These are phyloP conservation scores for Brachionichthys hirsutus DNA, from an alignment of 2,113 vertebrate species.

Conservation along the genomic window DNA sequence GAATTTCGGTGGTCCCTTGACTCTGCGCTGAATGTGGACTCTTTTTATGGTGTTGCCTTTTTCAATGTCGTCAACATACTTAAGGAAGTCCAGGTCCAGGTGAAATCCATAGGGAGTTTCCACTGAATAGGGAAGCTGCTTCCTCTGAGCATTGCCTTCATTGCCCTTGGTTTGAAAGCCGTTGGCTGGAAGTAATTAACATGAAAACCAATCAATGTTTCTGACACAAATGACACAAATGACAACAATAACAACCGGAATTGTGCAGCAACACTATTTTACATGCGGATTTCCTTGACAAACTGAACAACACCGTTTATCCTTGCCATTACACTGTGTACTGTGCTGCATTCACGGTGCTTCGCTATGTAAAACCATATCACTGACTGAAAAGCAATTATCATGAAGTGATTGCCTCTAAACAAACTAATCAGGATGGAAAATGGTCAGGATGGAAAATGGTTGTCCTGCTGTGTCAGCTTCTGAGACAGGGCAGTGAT, in stretches of 20 bases:
- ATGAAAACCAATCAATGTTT: conserved; percentile 19
- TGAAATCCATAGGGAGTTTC: conserved; percentile 98
- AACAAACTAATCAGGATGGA: conserved; percentile 62
- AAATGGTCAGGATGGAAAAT: conserved; percentile 55
- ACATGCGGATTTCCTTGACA: conserved; percentile 8
- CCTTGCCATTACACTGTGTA: conserved; percentile 32
- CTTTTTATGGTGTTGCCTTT: conserved; percentile 96
- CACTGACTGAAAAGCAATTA: conserved; percentile 61
- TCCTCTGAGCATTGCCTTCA: conserved; percentile 80
- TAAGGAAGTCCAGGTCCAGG: conserved; percentile 96
- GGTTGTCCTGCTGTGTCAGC: conserved; percentile 35
- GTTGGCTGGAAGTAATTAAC: conserved; percentile 77
- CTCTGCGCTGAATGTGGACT: conserved; percentile 88
- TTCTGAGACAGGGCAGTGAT: conserved; percentile 36
- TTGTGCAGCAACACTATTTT: conserved; percentile 1
- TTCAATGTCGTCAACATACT: conserved; percentile 98
- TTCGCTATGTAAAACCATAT: conserved; percentile 63
- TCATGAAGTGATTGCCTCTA: conserved; percentile 57
- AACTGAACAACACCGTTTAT: conserved; percentile 27
- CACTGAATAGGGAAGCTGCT: conserved; percentile 91
- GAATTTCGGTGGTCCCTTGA: conserved; percentile 92
- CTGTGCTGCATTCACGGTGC: conserved; percentile 32
- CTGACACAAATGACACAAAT: conserved; percentile 3
- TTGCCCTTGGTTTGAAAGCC: conserved; percentile 75
- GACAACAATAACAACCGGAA: neutral